Percentiles rank a stretch among this genome's conserved stretches.
These are phyloP conservation scores for Philonicus albiceps DNA, from an alignment of 2,888 invertebrate genomes.

Conservation along the genomic window DNA sequence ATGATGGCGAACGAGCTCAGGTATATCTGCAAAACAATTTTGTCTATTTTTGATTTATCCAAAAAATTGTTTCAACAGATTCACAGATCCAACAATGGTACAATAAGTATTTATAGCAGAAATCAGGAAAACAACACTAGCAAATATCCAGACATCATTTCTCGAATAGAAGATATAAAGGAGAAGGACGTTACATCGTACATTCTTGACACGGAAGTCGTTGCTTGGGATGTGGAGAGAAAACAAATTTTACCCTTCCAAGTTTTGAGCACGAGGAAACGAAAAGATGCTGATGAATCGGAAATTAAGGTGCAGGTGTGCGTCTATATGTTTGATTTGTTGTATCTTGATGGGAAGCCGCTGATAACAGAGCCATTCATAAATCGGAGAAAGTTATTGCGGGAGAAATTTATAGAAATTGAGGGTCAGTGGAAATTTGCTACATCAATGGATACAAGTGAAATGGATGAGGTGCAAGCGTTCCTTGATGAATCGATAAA, in stretches of 20 bases:
- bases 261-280: constrained; percentile 91
- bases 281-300: constrained; percentile 74
- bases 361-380: constrained; percentile 81
- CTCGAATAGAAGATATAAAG: constrained; percentile 70
- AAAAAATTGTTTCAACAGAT: constrained; percentile 66
- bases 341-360: constrained; percentile 88
- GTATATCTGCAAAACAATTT: constrained; percentile 60
- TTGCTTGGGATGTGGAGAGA: constrained; percentile 90
- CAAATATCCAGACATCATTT: constrained; percentile 95
- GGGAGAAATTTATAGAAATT: constrained; percentile 73
- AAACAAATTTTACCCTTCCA: constrained; percentile 96
- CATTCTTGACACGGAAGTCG: constrained; percentile 95
- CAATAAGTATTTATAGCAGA: constrained; percentile 86
- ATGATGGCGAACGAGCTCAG: constrained; percentile 98
- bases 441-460: constrained; percentile 78
- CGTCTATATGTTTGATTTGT: constrained; percentile 94
- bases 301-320: constrained; percentile 81
- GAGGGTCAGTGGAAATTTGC: constrained; percentile 91
- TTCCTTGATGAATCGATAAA: constrained; percentile 95
- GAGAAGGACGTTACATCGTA: constrained; percentile 74
- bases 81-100: constrained; percentile 73
- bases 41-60: not conserved
- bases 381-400: constrained; percentile 76
- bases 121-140: constrained; percentile 94
- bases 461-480: constrained; percentile 90